Evolutionary conservation across 1,140 invertebrate genomes (phyloP).

Genomic region (Trichonephila clavata): DNA sequence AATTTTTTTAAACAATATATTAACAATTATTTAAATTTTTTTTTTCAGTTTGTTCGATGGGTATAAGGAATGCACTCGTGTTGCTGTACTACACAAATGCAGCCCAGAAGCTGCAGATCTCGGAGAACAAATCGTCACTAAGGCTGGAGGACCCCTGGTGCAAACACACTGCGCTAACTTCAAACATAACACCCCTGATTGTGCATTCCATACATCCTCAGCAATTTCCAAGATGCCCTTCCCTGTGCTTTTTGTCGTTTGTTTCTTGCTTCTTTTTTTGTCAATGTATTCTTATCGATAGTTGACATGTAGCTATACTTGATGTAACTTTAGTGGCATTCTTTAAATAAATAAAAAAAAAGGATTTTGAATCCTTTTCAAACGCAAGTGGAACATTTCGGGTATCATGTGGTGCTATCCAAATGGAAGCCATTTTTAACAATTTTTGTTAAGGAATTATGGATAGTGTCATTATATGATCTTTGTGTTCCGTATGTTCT

Average conservation of each 20-base stretch:
- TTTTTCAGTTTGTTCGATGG: constrained; percentile 75
- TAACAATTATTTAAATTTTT: background rate
- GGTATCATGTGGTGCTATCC: constrained; percentile 43
- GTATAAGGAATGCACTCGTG: constrained; percentile 67
- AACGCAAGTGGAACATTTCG: constrained; percentile 40
- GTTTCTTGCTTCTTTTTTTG: background rate
- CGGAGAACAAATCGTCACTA: constrained; percentile 69
- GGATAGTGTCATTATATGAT: background rate
- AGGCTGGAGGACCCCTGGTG: constrained; percentile 72
- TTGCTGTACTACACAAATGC: constrained; percentile 62
- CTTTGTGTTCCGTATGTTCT: background rate
- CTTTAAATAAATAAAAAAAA: background rate
- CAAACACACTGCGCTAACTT: constrained; percentile 67
- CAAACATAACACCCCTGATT: constrained; percentile 58
- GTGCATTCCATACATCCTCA: constrained; percentile 8
- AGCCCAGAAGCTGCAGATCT: constrained; percentile 68
- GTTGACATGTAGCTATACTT: background rate
- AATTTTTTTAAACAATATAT: too few relatives aligned
- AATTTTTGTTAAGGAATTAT: background rate
- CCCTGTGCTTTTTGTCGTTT: background rate
- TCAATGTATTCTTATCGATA: background rate
- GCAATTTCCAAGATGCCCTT: background rate
- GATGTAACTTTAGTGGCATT: background rate
- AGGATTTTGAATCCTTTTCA: background rate
- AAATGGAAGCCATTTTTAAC: constrained; percentile 9